Evolutionary conservation across 2,888 invertebrate species (phyloP), one percentile per base, ranked within the genome.

Genomic region (Ophraella communa): DNA sequence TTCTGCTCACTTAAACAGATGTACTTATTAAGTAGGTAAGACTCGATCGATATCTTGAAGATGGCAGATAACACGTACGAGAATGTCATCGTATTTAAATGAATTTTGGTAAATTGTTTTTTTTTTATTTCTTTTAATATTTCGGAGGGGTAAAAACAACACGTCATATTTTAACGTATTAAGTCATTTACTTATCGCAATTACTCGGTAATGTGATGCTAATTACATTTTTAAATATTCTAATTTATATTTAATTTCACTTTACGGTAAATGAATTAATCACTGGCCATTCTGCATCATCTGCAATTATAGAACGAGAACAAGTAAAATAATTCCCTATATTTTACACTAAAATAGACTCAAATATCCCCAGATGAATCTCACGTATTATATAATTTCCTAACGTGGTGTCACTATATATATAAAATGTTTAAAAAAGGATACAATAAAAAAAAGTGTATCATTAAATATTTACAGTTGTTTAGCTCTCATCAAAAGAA

Each of bases 51-150:
- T 74, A 76, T 77, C 76, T 72, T 70, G 71, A 73, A 55, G 72
- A 72, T 73, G 74, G 71, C 69, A 70, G 72, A 70, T 69, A 64
- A 65, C 68, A n/a, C 69, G 71, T n/a, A 67, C 69, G 68, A 69
- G 66, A 69, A 74, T 76, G 76, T 76, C 76, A 75, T 77, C 76
- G 73, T 77, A 77, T 77, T 77, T 74, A 77, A 77, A 77, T 76
- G 71, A 71, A 65, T 74, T 72, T 74, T 74, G 74, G 70, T 71
- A 69, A 71, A 73, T 69, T 71, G n/a, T n/a, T n/a, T n/a, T n/a
- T n/a, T n/a, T n/a, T n/a, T n/a, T n/a, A n/a, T n/a, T n/a, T n/a
- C n/a, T n/a, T n/a, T n/a, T n/a, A n/a, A n/a, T n/a, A n/a, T n/a
- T n/a, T n/a, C n/a, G n/a, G n/a, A n/a, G n/a, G n/a, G n/a, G n/a